Base-by-base conservation (phyloP, 2,888 invertebrate genomes). In the Steromphala cineraria region DNA sequence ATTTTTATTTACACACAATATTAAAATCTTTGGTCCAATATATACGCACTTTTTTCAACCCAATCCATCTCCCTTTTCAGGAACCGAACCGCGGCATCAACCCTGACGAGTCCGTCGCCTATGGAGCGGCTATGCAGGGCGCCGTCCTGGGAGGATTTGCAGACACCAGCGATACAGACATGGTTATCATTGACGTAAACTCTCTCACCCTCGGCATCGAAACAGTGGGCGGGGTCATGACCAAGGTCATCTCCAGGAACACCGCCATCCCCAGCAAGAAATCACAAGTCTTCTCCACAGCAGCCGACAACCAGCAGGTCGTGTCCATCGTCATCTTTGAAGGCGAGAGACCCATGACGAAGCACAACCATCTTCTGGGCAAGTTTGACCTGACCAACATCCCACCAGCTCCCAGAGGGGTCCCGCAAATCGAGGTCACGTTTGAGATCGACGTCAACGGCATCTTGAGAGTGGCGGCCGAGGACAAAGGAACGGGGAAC, bases 221-320 rank as follows among this genome's bases (percentile, higher is more conserved):
- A 94, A 99, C 99, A 67, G 99, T 99, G 56, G 99, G 99, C 85
- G 99, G 99, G 87, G 99, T 99, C 40, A 99, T 99, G 99, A 99
- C 99, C 89, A 99, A 99, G 93, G 95, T 99, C 80, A 99, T 99
- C 93, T 97, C 98, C 78, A 85, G 99, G 90, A 99, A 99, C 95
- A 99, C 99, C 40, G 98, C 98, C 87, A 99, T 99, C 91, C 99
- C 99, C 36, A 99, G 99, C 78, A 99, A 99, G 95, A 99, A 99
- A 94, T 98, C 98, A 0, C 99, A 99, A 94, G 98, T 99, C 92
- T 99, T 99, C 96, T 98, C 99, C 0, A 99, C 99, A 0, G 99
- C 99, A 80, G 97, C 98, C 46, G 99, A 99, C 94, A 99, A 99
- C 94, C 99, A 99, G 94, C 98, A 98, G 94, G 98, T 98, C 2